Evolutionary conservation across 2,113 vertebrate genomes (phyloP).

Genomic region (Pycnonotus jocosus): DNA sequence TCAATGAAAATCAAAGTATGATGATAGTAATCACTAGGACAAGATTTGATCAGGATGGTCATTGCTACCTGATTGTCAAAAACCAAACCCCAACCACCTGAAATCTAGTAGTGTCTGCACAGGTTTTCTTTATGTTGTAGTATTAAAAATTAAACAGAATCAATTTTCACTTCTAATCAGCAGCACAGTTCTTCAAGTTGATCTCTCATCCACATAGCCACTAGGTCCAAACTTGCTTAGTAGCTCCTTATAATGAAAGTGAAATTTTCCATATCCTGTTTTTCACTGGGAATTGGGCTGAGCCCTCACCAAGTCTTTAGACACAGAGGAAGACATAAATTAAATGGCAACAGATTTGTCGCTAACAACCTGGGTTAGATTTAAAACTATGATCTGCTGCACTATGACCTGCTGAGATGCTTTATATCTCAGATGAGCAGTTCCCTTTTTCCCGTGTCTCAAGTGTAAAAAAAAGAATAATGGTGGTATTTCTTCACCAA

Average conservation of each 20-base stretch:
- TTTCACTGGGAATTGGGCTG: not conserved
- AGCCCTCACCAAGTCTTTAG: not conserved
- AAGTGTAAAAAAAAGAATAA: not conserved
- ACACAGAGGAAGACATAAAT: not conserved
- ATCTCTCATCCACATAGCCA: not conserved
- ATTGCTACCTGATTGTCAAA: not conserved
- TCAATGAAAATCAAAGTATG: not conserved
- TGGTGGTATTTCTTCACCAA: not conserved
- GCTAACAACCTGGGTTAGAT: not conserved
- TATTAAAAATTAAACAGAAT: not conserved
- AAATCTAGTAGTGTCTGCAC: not conserved
- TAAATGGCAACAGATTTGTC: not conserved
- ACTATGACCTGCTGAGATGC: not conserved
- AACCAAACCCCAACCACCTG: not conserved
- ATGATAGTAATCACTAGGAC: not conserved
- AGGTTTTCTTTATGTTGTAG: not conserved
- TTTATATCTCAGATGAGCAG: not conserved
- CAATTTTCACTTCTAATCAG: not conserved
- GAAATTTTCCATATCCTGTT: not conserved
- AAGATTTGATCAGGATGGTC: not conserved
- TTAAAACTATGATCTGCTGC: not conserved
- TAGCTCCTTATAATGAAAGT: not conserved
- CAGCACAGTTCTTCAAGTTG: not conserved
- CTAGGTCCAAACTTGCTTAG: not conserved
- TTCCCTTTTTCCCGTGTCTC: not conserved